Evolutionary conservation across 2,797 vertebrate genomes (phyloP), one percentile per base, ranked within the genome.

Genomic region (Muscicapa comitata): DNA sequence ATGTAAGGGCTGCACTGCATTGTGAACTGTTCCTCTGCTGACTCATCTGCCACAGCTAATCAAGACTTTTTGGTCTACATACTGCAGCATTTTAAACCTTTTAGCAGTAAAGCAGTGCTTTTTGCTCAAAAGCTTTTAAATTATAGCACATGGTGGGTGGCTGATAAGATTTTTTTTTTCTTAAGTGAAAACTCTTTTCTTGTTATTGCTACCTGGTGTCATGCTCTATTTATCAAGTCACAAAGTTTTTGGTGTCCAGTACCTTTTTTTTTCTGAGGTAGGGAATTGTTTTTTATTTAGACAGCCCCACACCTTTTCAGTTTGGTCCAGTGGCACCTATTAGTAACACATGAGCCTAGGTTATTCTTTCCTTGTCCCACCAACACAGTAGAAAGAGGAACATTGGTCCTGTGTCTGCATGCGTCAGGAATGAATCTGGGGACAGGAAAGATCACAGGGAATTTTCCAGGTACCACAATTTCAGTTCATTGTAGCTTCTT

Each of bases 51-150:
- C 94, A 95, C 67, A 75, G 66, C 53, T 96, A 96, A 97, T 97
- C 93, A 96, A 94, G 79, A 70, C 84, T 48, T 90, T 82, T 89
- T 86, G 75, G 77, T 89, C 93, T 85, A 86, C 57, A 74, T 73
- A 31, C 53, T 80, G 61, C 88, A 88, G 71, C 51, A 66, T 86
- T 95, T 95, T 95, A 94, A 96, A 94, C 42, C 75, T 90, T 77
- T 96, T 75, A 94, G 57, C 35, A 94, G 77, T 53, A 90, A 95
- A 95, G 48, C 87, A 96, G 89, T 57, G 76, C 24, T 95, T 62
- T 86, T 75, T 85, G 35, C 84, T 96, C 81, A 91, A 97, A 97
- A 94, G 67, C 78, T 95, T 93, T 96, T 94, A 96, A 96, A 95
- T 97, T 96, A 93, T 55, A 96, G 62, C 65, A 68, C 58, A 58